Percentiles rank a stretch among this genome's conserved stretches.
These are phyloP conservation scores for Emydoidea blandingii DNA, from an alignment of 2,797 vertebrate genomes.

Conservation along the genomic window DNA sequence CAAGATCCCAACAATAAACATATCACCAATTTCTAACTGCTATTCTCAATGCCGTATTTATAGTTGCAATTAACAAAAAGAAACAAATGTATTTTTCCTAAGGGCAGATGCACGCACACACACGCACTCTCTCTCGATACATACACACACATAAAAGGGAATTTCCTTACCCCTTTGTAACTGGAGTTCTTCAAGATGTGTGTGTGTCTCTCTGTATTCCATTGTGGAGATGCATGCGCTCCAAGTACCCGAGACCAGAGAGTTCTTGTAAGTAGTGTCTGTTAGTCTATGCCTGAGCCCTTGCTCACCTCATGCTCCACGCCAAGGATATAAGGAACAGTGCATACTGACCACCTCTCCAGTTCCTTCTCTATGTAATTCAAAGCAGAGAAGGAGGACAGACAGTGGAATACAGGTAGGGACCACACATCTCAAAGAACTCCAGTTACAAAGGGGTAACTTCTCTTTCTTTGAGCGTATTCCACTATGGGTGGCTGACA, in stretches of 20 bases:
- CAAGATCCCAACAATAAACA: slow-evolving; percentile 68
- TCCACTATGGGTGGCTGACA: too few relatives aligned
- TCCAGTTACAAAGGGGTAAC: too few relatives aligned
- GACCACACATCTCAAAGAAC: too few relatives aligned
- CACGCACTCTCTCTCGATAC: background rate
- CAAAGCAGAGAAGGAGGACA: too few relatives aligned
- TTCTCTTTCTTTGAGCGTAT: too few relatives aligned
- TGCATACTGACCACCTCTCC: too few relatives aligned
- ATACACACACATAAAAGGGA: background rate
- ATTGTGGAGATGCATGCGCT: background rate
- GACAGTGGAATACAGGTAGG: too few relatives aligned
- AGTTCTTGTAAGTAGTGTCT: background rate
- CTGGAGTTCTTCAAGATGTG: background rate
- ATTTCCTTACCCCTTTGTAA: background rate
- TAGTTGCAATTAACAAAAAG: slow-evolving; percentile 47
- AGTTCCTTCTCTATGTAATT: too few relatives aligned
- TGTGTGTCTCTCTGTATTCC: background rate
- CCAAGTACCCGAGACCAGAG: background rate
- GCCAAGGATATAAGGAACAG: too few relatives aligned
- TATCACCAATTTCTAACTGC: slow-evolving; percentile 42
- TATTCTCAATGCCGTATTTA: slow-evolving; percentile 58
- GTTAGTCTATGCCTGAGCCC: too few relatives aligned
- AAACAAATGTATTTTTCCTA: slow-evolving; percentile 23
- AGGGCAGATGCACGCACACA: background rate
- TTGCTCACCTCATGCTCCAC: too few relatives aligned